Base-by-base conservation (phyloP, 1,140 invertebrate species). In the Triops longicaudatus region DNA sequence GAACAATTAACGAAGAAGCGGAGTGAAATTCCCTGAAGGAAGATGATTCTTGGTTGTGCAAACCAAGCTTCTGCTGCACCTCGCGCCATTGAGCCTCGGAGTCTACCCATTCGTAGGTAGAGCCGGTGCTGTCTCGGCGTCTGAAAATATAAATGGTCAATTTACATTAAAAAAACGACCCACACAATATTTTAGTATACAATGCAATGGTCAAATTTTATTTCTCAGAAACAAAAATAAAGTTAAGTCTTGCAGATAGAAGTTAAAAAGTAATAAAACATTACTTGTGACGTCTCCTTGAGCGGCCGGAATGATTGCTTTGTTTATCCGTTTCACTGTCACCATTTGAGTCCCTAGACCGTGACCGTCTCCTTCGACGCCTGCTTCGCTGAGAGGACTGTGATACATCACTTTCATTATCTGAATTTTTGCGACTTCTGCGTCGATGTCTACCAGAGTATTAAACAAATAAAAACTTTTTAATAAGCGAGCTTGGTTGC, bases 321-420 rank as follows among this genome's bases (percentile, higher is more conserved):
- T 77, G 76, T 27, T 73, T 71, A 43, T 77, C 76, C 11, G 76
- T 43, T 75, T 89, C 87, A 76, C 86, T 86, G 76, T 88, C 88
- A 1, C 86, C 87, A n/a, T 86, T 86, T 3, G 87, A 86, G 44
- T 88, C 87, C 44, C 85, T 84, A n/a, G 89, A 90, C 80, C 91
- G 86, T 80, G 90, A 89, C 31, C 89, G 85, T 73, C 76, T 77
- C 26, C 76, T 37, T 73, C 76, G 37, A 1, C 91, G 86, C 80
- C 92, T 91, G 77, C 91, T 90, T 11, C 87, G 76, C 37, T 90
- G 90, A 2, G 91, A 92, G 79, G 91, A 87, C 26, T 90, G 90
- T 3, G 93, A 95, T 26, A 91, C 89, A 83, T 95, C 93, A 81
- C 93, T 95, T 83, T 96, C 94, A 79, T 93, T 94, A 82, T 96